Percentiles rank a stretch among this genome's conserved stretches.
Conservation (phyloP, 2,888 invertebrate genomes). For the Drosophila mercatorum region DNA sequence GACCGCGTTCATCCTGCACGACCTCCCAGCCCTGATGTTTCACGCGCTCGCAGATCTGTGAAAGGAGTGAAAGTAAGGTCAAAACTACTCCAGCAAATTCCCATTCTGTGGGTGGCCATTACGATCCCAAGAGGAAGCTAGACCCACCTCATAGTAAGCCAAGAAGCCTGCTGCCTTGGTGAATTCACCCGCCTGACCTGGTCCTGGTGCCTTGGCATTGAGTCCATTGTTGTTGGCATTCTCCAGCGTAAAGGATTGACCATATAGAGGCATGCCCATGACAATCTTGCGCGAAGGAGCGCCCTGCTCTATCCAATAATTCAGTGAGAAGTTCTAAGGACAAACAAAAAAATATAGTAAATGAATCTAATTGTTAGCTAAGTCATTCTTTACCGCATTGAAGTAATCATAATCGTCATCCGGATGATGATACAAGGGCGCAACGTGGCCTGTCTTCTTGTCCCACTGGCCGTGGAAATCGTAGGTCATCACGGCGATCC, state of each 20-base stretch:
- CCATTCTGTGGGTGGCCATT: too few relatives aligned
- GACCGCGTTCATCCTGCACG: constrained; percentile 90
- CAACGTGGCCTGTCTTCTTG: constrained; percentile 95
- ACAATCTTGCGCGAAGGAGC: constrained; percentile 92
- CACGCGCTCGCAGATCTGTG: constrained; percentile 92
- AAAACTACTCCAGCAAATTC: neutral
- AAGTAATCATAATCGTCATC: constrained; percentile 93
- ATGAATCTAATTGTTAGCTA: constrained; percentile 86
- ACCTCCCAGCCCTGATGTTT: constrained; percentile 92
- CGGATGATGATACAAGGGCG: constrained; percentile 92
- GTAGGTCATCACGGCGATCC: constrained; percentile 97
- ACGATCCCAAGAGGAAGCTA: too few relatives aligned
- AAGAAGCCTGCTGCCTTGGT: constrained; percentile 94
- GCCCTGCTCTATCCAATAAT: constrained; percentile 95
- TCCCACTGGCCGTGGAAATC: constrained; percentile 97
- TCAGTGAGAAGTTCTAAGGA: constrained; percentile 91
- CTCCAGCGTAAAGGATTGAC: constrained; percentile 91
- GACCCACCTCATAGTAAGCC: constrained; percentile 92
- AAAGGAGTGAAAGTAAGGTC: neutral
- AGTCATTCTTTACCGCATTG: constrained; percentile 88
- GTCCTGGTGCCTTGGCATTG: constrained; percentile 90
- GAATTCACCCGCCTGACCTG: constrained; percentile 93
- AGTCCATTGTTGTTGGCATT: constrained; percentile 88
- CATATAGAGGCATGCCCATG: constrained; percentile 95
- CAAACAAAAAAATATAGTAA: neutral